A percentile compares a stretch with the other conserved stretches of the same genome.
phyloP scores from a whole-genome alignment of 64 coral and sea anemone genomes.

The Stichodactyla helianthus region DNA sequence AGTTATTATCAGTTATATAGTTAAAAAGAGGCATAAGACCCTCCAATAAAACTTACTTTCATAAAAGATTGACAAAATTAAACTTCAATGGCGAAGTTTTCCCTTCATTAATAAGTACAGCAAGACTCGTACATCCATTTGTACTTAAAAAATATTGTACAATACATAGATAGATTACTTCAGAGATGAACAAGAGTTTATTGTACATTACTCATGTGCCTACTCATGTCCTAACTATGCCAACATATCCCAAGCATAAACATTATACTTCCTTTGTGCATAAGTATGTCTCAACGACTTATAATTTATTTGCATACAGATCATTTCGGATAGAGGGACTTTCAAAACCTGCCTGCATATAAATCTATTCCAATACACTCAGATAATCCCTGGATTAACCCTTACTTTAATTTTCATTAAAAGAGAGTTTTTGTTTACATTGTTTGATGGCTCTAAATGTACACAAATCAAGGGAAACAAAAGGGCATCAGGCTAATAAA shows the following conservation, averaged over 20 bases:
- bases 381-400: slow-evolving; percentile 8
- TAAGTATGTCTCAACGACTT: neutral
- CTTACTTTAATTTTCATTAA: slow-evolving; percentile 4
- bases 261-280: neutral
- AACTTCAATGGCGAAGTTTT: too few relatives aligned
- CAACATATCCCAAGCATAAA: neutral
- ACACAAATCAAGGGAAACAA: neutral
- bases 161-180: too few relatives aligned
- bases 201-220: neutral
- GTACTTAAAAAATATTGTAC: too few relatives aligned
- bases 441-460: neutral
- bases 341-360: neutral
- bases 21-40: too few relatives aligned
- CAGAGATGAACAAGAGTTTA: neutral
- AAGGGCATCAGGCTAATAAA: neutral
- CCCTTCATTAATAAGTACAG: too few relatives aligned
- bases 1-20: too few relatives aligned
- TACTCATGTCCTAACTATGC: neutral
- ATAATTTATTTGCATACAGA: neutral
- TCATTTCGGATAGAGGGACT: neutral
- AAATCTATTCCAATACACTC: neutral
- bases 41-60: too few relatives aligned
- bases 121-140: too few relatives aligned
- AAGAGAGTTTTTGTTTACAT: neutral
- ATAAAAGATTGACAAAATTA: too few relatives aligned